Conservation (phyloP, 1,140 invertebrate species). For the Drosophila sp. region DNA sequence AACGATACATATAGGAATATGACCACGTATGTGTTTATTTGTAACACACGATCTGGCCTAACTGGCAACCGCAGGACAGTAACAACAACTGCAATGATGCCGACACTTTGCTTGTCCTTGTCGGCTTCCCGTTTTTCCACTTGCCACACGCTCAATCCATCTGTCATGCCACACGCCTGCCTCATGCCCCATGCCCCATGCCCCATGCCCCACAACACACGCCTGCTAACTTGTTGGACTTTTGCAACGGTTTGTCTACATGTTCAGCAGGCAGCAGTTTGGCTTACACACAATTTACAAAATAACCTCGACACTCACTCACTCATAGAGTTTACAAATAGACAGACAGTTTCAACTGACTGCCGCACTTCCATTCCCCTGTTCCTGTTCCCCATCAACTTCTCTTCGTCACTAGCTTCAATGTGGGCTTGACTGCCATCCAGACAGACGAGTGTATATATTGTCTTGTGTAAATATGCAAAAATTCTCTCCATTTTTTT, state of each 20-base stretch:
- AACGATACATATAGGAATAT: neutral
- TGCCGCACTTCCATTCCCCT: neutral
- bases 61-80: conserved; percentile 36
- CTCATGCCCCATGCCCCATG: conserved; percentile 11
- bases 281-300: conserved; percentile 81
- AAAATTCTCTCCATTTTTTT: conserved; percentile 55
- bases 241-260: conserved; percentile 57
- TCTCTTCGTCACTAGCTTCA: neutral
- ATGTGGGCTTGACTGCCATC: conserved; percentile 25
- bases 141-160: conserved; percentile 17
- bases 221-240: conserved; percentile 73
- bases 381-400: neutral
- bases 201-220: conserved; percentile 24
- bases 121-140: conserved; percentile 44
- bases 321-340: conserved; percentile 46
- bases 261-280: conserved; percentile 73
- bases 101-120: conserved; percentile 57
- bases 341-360: conserved; percentile 34
- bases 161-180: conserved; percentile 2
- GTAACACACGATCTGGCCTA: conserved; percentile 26
- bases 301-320: conserved; percentile 55
- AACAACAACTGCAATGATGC: conserved; percentile 32
- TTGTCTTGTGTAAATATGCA: conserved; percentile 79
- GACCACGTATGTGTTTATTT: conserved; percentile 26
- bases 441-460: conserved; percentile 67